A percentile compares a stretch with the other conserved stretches of the same genome.
Evolutionary conservation across 1,140 invertebrate genomes (phyloP).

Genomic region (Listronotus oregonensis): DNA sequence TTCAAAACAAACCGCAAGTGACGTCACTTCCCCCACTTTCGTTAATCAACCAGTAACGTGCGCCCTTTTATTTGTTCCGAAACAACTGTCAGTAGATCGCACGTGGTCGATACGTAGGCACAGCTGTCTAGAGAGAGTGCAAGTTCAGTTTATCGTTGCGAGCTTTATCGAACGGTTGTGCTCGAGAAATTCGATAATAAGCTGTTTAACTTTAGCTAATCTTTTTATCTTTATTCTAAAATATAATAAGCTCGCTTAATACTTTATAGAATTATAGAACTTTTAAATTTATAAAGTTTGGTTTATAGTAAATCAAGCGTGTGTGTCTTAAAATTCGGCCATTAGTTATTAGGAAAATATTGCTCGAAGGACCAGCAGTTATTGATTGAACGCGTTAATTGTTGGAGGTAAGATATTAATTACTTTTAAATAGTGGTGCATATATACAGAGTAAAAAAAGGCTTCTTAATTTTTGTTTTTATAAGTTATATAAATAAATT

Average conservation of each 20-base stretch:
- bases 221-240: too few species aligned
- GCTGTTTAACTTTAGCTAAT: background rate
- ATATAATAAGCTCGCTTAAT: background rate
- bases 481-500: too few species aligned
- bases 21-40: background rate
- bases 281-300: background rate
- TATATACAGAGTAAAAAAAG: too few species aligned
- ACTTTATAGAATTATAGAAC: background rate
- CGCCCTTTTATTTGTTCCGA: background rate
- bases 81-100: conserved; percentile 10
- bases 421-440: too few species aligned
- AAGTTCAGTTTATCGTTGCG: conserved; percentile 12
- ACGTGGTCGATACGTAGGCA: conserved; percentile 8
- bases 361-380: too few species aligned
- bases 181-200: conserved; percentile 3
- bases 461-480: too few species aligned
- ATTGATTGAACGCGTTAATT: too few species aligned
- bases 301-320: background rate
- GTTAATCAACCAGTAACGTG: background rate
- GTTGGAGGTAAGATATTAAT: too few species aligned
- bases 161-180: conserved; percentile 8
- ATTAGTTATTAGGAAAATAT: background rate
- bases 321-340: background rate
- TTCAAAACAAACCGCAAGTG: background rate
- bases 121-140: background rate